These are phyloP conservation scores for Pemphigus obesinymphae DNA, from an alignment of 1,140 invertebrate genomes.

Conservation along the genomic window DNA sequence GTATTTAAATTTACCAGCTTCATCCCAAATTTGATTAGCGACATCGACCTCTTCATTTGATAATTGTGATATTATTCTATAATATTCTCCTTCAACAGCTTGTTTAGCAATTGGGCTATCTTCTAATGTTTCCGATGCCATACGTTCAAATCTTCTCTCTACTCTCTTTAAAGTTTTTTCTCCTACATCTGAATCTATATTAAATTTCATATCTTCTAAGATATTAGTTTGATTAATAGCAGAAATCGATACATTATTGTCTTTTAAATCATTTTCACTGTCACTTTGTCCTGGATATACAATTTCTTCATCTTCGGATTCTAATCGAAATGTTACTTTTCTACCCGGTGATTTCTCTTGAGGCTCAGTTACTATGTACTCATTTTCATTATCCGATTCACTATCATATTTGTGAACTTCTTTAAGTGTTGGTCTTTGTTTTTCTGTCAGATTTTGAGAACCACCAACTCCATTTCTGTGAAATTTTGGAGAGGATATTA, in stretches of 20 bases:
- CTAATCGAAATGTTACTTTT: slow-evolving; percentile 41
- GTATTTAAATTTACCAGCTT: slow-evolving; percentile 49
- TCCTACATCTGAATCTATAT: not conserved
- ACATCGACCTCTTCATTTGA: slow-evolving; percentile 54
- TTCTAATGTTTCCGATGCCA: slow-evolving; percentile 53
- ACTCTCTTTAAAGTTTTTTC: slow-evolving; percentile 48
- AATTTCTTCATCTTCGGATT: slow-evolving; percentile 42
- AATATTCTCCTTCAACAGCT: slow-evolving; percentile 52
- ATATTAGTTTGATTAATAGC: not conserved
- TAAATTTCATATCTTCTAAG: slow-evolving; percentile 17
- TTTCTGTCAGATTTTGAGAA: slow-evolving; percentile 45
- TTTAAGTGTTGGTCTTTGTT: slow-evolving; percentile 44
- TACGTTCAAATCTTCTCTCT: slow-evolving; percentile 58
- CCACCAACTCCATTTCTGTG: slow-evolving; percentile 44
- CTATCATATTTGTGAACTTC: slow-evolving; percentile 41
- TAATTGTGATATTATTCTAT: slow-evolving; percentile 53
- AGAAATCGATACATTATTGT: not conserved
- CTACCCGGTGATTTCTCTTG: slow-evolving; percentile 11
- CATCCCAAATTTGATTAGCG: slow-evolving; percentile 53
- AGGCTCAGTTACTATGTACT: slow-evolving; percentile 31
- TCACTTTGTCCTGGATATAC: slow-evolving; percentile 39
- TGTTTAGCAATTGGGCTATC: slow-evolving; percentile 42
- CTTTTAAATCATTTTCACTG: slow-evolving; percentile 2
- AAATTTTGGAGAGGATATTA: slow-evolving; percentile 33
- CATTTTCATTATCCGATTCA: slow-evolving; percentile 34